Evolutionary conservation across 1,140 invertebrate species (phyloP).

Genomic region (Saxidomus purpurata): DNA sequence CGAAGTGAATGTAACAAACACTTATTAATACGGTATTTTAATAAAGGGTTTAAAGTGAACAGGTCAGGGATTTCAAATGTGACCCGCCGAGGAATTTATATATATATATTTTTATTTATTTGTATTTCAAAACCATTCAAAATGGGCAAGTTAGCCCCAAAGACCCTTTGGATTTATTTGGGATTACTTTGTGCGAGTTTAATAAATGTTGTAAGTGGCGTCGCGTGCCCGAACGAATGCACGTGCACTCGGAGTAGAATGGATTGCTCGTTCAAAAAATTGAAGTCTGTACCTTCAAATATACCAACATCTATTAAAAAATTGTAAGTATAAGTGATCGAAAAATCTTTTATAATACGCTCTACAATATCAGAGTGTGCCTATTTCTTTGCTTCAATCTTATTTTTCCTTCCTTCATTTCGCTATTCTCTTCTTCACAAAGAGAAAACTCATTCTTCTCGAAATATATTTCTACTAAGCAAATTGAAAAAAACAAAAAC

Average conservation of each 20-base stretch:
- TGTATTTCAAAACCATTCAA: not conserved
- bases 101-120: not conserved
- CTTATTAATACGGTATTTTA: no score
- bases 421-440: no score
- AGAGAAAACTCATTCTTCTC: no score
- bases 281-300: conserved; percentile 7
- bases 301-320: conserved; percentile 46
- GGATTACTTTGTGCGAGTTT: conserved; percentile 15
- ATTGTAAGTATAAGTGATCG: conserved; percentile 42
- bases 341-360: no score
- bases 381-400: no score
- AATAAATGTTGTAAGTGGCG: not conserved
- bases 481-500: no score
- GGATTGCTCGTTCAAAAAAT: conserved; percentile 49
- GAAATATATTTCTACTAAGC: no score
- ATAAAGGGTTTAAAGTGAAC: no score
- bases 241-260: conserved; percentile 45
- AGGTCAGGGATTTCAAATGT: not conserved
- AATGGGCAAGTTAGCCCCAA: conserved; percentile 39
- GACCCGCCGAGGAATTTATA: not conserved
- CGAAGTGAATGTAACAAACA: not conserved
- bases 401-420: no score
- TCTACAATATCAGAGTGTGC: no score
- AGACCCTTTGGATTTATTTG: conserved; percentile 45
- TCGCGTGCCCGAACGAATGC: conserved; percentile 37